Evolutionary conservation across 2,888 invertebrate genomes (phyloP), one percentile per base, ranked within the genome.

Genomic region (Meiosimyza platycephala): DNA sequence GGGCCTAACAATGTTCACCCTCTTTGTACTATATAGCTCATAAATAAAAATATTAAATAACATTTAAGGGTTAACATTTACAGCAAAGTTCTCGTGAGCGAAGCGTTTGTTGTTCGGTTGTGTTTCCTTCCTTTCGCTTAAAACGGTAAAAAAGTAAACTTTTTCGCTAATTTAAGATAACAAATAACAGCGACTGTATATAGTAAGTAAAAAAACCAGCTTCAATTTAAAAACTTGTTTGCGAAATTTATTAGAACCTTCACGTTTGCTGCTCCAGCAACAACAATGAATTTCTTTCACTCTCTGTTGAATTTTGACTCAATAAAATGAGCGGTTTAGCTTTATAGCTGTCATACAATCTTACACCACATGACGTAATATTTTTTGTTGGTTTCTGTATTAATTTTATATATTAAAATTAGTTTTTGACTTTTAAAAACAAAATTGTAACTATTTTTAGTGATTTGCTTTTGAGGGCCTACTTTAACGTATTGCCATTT

Each of bases 131-230:
- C 83, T 84, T 85, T 85, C 83, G 83, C 84, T 84, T 78, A 82
- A 84, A 84, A 85, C 85, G 83, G 84, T 84, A 85, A 84, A 85
- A 84, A 84, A 83, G 83, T 85, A 84, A 84, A 83, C 83, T 85
- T 85, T 78, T 78, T 84, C 79, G 78, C 78, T 78, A 66, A 51
- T 72, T 71, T 64, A 71, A 72, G 3, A 48, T 22, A 54, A 76
- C 76, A 75, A 77, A 76, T 74, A 70, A 66, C 74, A 40, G 9
- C 9, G 40, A 40, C 40, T 40, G 40, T 40, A 40, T 40, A n/a
- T n/a, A n/a, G n/a, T n/a, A 40, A 9, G 4, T 9, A 40, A 40
- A 40, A 40, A 1, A 40, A 40, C 40, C 40, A 40, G 40, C 40
- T 40, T 40, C 9, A 40, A 40, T 40, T 40, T 40, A 4, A 7